Evolutionary conservation across 2,888 invertebrate species (phyloP).

Genomic region (Andrena chrysosceles): DNA sequence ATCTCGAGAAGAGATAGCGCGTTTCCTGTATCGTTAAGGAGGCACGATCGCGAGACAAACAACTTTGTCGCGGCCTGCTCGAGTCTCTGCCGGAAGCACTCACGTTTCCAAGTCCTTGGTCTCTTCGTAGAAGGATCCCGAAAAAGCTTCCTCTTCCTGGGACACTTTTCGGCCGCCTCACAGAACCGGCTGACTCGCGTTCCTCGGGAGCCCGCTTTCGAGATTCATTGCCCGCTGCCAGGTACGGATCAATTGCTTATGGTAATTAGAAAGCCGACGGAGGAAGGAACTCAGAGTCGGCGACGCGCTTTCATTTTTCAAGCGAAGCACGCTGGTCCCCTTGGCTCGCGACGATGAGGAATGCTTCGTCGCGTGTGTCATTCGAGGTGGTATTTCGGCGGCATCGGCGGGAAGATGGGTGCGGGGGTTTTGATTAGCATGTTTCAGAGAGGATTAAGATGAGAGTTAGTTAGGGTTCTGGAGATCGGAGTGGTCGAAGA

Average conservation of each 20-base stretch:
- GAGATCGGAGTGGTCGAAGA: background rate
- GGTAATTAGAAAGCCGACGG: constrained; percentile 11
- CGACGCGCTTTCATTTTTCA: constrained; percentile 34
- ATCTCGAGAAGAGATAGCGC: too few species aligned
- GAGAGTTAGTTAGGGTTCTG: background rate
- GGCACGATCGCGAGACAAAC: too few species aligned
- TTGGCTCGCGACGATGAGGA: background rate
- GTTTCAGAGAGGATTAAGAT: background rate
- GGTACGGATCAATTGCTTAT: constrained; percentile 27
- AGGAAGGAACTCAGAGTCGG: background rate
- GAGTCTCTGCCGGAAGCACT: constrained; percentile 32
- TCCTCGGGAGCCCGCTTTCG: constrained; percentile 14
- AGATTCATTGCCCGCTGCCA: constrained; percentile 47
- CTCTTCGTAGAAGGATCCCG: background rate
- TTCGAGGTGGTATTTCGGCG: background rate
- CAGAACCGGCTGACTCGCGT: background rate
- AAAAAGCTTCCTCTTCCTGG: background rate
- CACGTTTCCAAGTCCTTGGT: background rate
- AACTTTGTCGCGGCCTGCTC: too few species aligned
- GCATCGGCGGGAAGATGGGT: too few species aligned
- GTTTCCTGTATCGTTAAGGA: too few species aligned
- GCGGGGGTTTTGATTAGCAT: background rate
- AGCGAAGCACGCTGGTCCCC: background rate
- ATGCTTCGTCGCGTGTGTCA: background rate
- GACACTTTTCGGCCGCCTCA: background rate